Conservation (phyloP, 2,888 invertebrate genomes). For the Stegana nigrithorax region DNA sequence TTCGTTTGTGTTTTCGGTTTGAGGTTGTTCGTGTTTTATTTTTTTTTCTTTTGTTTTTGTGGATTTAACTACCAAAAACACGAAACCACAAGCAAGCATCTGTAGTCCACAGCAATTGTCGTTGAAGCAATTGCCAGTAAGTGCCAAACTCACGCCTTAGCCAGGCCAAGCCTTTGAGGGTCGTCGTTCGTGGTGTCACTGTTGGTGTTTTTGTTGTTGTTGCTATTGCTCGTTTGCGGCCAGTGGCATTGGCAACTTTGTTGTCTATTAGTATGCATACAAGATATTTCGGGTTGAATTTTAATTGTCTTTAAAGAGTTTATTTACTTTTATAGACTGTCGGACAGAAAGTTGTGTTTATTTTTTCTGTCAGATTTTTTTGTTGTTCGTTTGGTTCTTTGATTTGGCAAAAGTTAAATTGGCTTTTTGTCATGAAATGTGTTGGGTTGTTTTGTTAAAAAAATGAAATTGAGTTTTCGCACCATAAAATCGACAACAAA, state of each 20-base stretch:
- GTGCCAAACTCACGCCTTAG: background rate
- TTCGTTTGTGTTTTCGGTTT: background rate
- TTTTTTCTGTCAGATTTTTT: background rate
- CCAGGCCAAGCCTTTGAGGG: too few relatives aligned
- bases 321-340: background rate
- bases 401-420: conserved; percentile 1
- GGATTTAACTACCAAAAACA: too few relatives aligned
- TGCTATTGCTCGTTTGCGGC: background rate
- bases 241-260: background rate
- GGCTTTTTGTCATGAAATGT: background rate
- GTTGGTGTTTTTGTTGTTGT: background rate
- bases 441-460: too few relatives aligned
- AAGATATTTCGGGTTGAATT: conserved; percentile 1
- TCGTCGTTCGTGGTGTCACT: too few relatives aligned
- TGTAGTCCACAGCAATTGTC: background rate
- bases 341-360: too few relatives aligned
- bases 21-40: background rate
- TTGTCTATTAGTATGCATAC: background rate
- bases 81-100: too few relatives aligned
- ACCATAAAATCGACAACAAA: too few relatives aligned
- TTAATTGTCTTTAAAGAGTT: conserved; percentile 9
- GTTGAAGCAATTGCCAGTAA: background rate
- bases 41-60: background rate
- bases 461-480: too few relatives aligned
- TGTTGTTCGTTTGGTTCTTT: too few relatives aligned